phyloP scores from a whole-genome alignment of 2,113 vertebrate genomes.

The Spea multiplicata region DNA sequence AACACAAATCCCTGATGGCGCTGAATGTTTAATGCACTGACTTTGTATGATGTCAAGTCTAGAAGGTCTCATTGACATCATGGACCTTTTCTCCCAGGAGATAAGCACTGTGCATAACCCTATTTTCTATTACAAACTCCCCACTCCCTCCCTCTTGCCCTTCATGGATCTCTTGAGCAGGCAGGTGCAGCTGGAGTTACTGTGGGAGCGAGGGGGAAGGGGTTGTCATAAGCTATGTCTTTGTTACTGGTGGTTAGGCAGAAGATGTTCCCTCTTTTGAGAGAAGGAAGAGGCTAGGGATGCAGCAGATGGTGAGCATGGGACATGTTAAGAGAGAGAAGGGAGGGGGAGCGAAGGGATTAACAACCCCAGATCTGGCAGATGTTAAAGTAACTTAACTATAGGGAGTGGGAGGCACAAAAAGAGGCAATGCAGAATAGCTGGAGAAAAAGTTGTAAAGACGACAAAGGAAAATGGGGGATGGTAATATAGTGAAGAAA shows the following conservation, averaged over 20 bases:
- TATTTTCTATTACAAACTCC: not conserved
- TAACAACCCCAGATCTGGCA: constrained; percentile 28
- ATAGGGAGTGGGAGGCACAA: constrained; percentile 4
- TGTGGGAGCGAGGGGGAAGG: constrained; percentile 33
- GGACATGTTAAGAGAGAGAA: constrained; percentile 19
- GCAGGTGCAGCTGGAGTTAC: constrained; percentile 26
- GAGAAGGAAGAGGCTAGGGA: constrained; percentile 38
- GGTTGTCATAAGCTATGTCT: constrained; percentile 16
- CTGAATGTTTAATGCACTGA: too few relatives aligned
- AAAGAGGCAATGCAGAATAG: constrained; percentile 6
- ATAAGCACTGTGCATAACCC: not conserved
- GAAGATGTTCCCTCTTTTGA: constrained; percentile 30
- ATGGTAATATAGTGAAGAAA: too few relatives aligned
- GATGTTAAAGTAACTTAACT: constrained; percentile 33
- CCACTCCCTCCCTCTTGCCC: not conserved
- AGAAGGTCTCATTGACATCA: too few relatives aligned
- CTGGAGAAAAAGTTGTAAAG: not conserved
- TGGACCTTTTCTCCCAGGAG: not conserved
- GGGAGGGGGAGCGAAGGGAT: constrained; percentile 21
- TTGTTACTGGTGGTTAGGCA: constrained; percentile 29
- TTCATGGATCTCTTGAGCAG: not conserved
- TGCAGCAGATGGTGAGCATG: constrained; percentile 41
- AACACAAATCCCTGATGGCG: too few relatives aligned
- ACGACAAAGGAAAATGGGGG: too few relatives aligned
- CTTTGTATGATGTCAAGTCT: too few relatives aligned